These are phyloP conservation scores for Platycercus adscitus DNA, from an alignment of 2,113 vertebrate genomes.

Conservation along the genomic window DNA sequence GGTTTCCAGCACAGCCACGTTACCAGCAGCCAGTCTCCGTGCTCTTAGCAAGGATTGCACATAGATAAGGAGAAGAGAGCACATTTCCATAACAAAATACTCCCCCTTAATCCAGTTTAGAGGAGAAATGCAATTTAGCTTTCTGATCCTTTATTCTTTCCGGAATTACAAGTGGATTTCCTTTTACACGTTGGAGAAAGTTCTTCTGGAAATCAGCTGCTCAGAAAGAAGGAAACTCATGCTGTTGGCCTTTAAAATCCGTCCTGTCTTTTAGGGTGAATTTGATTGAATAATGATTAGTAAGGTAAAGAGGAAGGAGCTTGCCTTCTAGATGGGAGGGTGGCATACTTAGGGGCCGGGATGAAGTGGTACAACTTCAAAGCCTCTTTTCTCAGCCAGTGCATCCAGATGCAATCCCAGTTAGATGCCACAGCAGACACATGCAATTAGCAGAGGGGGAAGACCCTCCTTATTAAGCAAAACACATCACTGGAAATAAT, in stretches of 20 bases:
- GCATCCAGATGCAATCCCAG: not conserved
- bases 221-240: not conserved
- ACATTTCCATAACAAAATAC: not conserved
- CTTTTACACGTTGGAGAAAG: not conserved
- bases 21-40: accelerated
- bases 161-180: not conserved
- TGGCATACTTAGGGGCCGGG: not conserved
- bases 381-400: not conserved
- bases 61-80: not conserved
- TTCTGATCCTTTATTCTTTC: not conserved
- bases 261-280: not conserved
- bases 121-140: not conserved
- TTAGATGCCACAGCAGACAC: not conserved
- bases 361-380: not conserved
- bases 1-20: not conserved
- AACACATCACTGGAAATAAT: not conserved
- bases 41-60: not conserved
- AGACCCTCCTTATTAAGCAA: not conserved
- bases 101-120: not conserved
- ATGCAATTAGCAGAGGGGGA: not conserved
- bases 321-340: not conserved
- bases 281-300: not conserved
- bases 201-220: not conserved
- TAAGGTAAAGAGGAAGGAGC: not conserved
- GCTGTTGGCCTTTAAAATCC: not conserved